phyloP scores from a whole-genome alignment of 1,140 invertebrate species.

The Ostrea denselamellosa region DNA sequence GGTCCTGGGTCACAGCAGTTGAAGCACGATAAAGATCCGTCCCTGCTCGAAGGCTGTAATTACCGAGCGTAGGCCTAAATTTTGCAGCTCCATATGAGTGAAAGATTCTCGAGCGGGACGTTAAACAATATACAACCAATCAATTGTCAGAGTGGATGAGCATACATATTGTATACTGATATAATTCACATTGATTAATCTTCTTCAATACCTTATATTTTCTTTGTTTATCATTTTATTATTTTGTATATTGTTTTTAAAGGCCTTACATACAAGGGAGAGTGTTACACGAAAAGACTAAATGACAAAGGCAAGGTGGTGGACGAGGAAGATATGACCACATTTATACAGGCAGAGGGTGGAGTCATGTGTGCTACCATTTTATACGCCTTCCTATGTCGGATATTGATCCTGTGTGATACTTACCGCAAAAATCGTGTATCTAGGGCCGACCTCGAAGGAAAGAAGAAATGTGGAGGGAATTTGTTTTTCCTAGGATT shows the following conservation, averaged over 20 bases:
- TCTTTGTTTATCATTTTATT: too few relatives aligned
- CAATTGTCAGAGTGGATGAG: too few relatives aligned
- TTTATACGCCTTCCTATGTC: neutral
- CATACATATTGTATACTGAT: too few relatives aligned
- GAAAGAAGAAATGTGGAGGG: constrained; percentile 34
- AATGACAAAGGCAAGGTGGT: neutral
- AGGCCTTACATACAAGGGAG: neutral
- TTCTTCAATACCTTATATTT: too few relatives aligned
- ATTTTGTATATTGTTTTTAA: neutral
- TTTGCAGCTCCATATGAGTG: too few relatives aligned
- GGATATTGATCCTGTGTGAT: neutral
- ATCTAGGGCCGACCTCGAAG: neutral
- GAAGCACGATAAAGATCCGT: too few relatives aligned
- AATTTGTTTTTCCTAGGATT: neutral
- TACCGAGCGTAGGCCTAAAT: too few relatives aligned
- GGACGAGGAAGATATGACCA: neutral
- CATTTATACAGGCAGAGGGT: constrained; percentile 22
- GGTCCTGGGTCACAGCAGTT: too few relatives aligned
- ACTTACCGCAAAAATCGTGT: neutral
- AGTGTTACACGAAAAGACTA: neutral
- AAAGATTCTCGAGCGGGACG: too few relatives aligned
- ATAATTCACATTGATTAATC: too few relatives aligned
- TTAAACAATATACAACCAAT: too few relatives aligned
- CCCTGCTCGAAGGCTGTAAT: too few relatives aligned
- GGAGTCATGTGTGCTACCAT: constrained; percentile 21